phyloP scores from a whole-genome alignment of 2,797 vertebrate genomes.

The Tadarida brasiliensis region DNA sequence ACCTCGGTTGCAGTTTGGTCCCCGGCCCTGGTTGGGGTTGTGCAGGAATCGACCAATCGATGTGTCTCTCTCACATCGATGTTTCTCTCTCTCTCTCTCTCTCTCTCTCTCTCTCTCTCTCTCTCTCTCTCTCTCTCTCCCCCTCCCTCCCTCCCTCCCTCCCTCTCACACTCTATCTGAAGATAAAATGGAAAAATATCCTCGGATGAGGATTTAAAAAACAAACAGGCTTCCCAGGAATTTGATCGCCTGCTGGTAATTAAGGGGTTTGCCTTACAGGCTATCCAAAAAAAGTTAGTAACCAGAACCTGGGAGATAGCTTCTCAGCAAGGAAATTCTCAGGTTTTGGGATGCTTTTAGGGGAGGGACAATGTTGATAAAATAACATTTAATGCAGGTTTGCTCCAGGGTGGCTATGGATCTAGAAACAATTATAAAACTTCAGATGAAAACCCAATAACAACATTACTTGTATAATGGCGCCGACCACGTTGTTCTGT shows the following conservation, averaged over 20 bases:
- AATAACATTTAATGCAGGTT: constrained; percentile 87
- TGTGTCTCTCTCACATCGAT: too few relatives aligned
- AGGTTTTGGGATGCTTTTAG: constrained; percentile 86
- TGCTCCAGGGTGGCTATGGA: constrained; percentile 84
- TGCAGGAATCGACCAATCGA: too few relatives aligned
- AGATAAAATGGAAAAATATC: too few relatives aligned
- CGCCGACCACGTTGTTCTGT: constrained; percentile 90
- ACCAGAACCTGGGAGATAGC: constrained; percentile 92
- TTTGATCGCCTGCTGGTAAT: constrained; percentile 88
- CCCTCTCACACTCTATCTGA: too few relatives aligned
- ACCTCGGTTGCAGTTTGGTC: too few relatives aligned
- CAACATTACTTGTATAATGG: constrained; percentile 93
- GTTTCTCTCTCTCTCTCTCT: too few relatives aligned
- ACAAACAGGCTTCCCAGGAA: constrained; percentile 88
- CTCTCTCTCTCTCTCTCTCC: too few relatives aligned
- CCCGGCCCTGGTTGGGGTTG: too few relatives aligned
- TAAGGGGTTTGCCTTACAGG: constrained; percentile 90
- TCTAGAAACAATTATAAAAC: constrained; percentile 85
- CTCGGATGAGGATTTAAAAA: too few relatives aligned
- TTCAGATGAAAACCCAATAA: constrained; percentile 91
- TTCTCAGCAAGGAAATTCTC: constrained; percentile 88
- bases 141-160: too few relatives aligned
- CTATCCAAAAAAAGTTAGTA: constrained; percentile 89
- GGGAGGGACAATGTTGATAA: constrained; percentile 83
- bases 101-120: too few relatives aligned